Evolutionary conservation across 30 jellyfish, hydroid and myxozoan species (phyloP), one percentile per base, ranked within the genome.

Genomic region (Mastigias papua): DNA sequence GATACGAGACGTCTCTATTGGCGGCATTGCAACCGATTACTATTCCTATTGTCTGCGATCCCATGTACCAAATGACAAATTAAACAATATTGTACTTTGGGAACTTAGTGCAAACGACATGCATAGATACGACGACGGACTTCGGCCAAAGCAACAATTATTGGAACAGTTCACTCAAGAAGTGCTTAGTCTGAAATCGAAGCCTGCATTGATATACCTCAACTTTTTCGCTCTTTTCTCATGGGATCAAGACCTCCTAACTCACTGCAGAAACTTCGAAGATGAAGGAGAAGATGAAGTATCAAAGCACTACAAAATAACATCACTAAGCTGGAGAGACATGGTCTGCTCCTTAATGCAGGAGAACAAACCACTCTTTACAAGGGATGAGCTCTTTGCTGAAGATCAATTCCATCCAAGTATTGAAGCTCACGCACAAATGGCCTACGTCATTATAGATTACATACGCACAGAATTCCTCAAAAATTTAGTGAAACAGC

Each of bases 21-120:
- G 99, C 11, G 99, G 99, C 17, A 96, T 96, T 22, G 99, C 99
- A 10, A 96, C 99, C 0, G 99, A 96, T 75, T 96, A 96, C 67
- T 96, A 89, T 61, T 91, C 99, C 6, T 96, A 96, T 69, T 96
- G 99, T 62, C 89, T 96, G 63, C 97, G 97, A 31, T 91, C 90
- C 48, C 99, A 96, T 84, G 61, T 96, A 26, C 99, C 99, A 0
- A 91, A 96, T 76, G 99, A 96, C 88, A 86, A 88, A 81, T 81
- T 96, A 73, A 96, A 98, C 50, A 96, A 96, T 75, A 96, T 96
- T 42, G 99, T 96, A 25, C 76, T 96, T 2, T 96, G 99, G 99
- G 99, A 96, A 79, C 61, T 96, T 58, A 89, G 98, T 22, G 99
- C 99, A 25, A 96, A 96, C 62, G 99, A 96, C 86, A 90, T 96